Percentiles rank a stretch among this genome's conserved stretches.
Evolutionary conservation across 2,113 vertebrate genomes (phyloP).

Genomic region (Merops nubicus): DNA sequence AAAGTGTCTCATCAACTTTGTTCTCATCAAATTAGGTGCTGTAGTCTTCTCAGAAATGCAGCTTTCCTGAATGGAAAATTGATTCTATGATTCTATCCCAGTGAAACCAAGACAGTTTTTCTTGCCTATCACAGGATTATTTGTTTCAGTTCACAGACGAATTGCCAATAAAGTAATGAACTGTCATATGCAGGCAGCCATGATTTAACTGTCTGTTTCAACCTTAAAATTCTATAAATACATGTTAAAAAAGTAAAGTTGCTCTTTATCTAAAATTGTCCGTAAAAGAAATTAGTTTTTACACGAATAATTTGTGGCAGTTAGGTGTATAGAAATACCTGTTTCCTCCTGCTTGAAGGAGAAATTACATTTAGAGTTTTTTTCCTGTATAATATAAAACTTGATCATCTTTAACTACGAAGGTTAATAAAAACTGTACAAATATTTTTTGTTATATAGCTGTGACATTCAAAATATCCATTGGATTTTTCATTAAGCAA

Average conservation of each 20-base stretch:
- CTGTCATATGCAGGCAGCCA: not conserved
- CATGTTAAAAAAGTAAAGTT: not conserved
- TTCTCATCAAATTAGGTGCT: not conserved
- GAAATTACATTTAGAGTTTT: not conserved
- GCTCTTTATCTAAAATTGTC: not conserved
- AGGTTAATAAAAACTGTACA: slow-evolving; percentile 1
- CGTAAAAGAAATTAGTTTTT: not conserved
- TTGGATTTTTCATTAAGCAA: slow-evolving; percentile 9
- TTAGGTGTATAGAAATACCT: not conserved
- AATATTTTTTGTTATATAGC: not conserved
- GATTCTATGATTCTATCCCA: not conserved
- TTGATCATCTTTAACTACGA: not conserved
- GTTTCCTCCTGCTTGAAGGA: not conserved
- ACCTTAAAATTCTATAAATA: not conserved
- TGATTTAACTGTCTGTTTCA: not conserved
- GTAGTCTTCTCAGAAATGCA: not conserved
- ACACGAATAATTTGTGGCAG: not conserved
- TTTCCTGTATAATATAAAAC: not conserved
- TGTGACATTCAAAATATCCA: not conserved
- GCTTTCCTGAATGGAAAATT: not conserved
- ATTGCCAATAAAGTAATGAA: not conserved
- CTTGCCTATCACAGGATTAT: not conserved
- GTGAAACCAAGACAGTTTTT: not conserved
- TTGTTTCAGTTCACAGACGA: not conserved
- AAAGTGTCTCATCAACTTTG: not conserved